phyloP scores from a whole-genome alignment of 2,888 invertebrate species.

The Nymphalis urticae region DNA sequence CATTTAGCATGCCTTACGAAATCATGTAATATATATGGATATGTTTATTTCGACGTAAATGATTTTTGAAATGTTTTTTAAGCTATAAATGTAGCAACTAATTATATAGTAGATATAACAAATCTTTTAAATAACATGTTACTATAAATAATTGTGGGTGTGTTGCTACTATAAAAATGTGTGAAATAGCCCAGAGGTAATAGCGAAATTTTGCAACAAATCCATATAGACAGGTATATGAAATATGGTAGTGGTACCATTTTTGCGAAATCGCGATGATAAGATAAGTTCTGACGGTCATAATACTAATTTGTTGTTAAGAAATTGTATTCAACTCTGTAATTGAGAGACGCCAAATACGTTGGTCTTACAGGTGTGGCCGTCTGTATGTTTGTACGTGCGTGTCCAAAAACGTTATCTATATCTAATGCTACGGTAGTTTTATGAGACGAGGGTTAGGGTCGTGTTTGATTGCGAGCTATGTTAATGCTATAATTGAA shows the following conservation, averaged over 20 bases:
- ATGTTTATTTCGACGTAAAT: background rate
- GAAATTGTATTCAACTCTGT: constrained; percentile 18
- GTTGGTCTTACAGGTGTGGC: constrained; percentile 23
- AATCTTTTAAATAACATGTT: background rate
- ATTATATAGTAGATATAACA: background rate
- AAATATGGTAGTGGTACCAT: constrained; percentile 2
- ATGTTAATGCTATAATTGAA: background rate
- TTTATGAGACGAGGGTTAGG: constrained; percentile 4
- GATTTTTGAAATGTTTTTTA: background rate
- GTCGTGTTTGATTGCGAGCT: background rate
- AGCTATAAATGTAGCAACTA: background rate
- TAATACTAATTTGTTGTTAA: constrained; percentile 26
- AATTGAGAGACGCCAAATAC: constrained; percentile 25
- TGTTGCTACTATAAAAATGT: background rate
- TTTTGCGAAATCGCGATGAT: constrained; percentile 22
- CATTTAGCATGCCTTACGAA: too few species aligned
- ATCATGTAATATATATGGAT: too few species aligned
- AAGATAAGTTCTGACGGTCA: constrained; percentile 22
- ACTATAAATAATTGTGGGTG: background rate
- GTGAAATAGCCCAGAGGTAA: constrained; percentile 2
- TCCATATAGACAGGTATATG: constrained; percentile 4
- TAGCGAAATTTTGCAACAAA: constrained; percentile 8
- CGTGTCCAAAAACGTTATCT: constrained; percentile 10
- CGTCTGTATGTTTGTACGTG: constrained; percentile 14
- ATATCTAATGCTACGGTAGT: constrained; percentile 2